Conservation (phyloP, 2,888 invertebrate genomes). For the Oscheius sp. region DNA sequence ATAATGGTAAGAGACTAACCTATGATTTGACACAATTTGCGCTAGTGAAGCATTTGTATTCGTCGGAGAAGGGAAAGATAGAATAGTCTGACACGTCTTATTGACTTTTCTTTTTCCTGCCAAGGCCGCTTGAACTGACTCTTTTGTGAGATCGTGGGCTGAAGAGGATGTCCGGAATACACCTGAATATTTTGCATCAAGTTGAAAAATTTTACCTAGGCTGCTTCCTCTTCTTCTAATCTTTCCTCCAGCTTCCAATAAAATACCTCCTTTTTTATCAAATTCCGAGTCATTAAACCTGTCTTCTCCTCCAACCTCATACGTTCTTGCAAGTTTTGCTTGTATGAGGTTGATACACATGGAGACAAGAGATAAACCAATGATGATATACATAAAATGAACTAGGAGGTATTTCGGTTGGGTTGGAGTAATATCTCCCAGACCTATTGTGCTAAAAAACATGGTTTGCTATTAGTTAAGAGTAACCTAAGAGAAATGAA, state of each 20-base stretch:
- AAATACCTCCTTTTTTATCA: slow-evolving; percentile 19
- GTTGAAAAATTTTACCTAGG: slow-evolving; percentile 28
- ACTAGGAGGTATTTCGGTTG: slow-evolving; percentile 89
- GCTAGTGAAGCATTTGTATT: slow-evolving; percentile 39
- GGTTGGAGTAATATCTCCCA: slow-evolving; percentile 73
- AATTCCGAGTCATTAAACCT: slow-evolving; percentile 11
- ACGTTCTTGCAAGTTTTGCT: slow-evolving; percentile 68
- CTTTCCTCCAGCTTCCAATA: slow-evolving; percentile 11
- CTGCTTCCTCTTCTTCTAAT: slow-evolving; percentile 38
- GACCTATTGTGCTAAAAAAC: slow-evolving; percentile 59
- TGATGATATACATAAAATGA: slow-evolving; percentile 90
- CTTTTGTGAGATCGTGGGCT: slow-evolving; percentile 41
- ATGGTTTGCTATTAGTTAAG: background rate
- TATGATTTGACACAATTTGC: slow-evolving; percentile 35
- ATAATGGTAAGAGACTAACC: slow-evolving; percentile 3
- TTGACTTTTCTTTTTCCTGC: slow-evolving; percentile 38
- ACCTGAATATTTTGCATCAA: slow-evolving; percentile 29
- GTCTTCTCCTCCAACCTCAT: slow-evolving; percentile 16
- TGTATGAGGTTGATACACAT: slow-evolving; percentile 97
- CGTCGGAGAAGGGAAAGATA: slow-evolving; percentile 61
- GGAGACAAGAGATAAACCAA: slow-evolving; percentile 91
- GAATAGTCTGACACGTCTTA: slow-evolving; percentile 58
- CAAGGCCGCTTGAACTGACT: slow-evolving; percentile 47
- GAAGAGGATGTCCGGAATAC: slow-evolving; percentile 49
- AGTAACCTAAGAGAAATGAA: slow-evolving; percentile 83